These are phyloP conservation scores for Xiphorhynchus elegans DNA, from an alignment of 2,113 vertebrate genomes.

Conservation along the genomic window DNA sequence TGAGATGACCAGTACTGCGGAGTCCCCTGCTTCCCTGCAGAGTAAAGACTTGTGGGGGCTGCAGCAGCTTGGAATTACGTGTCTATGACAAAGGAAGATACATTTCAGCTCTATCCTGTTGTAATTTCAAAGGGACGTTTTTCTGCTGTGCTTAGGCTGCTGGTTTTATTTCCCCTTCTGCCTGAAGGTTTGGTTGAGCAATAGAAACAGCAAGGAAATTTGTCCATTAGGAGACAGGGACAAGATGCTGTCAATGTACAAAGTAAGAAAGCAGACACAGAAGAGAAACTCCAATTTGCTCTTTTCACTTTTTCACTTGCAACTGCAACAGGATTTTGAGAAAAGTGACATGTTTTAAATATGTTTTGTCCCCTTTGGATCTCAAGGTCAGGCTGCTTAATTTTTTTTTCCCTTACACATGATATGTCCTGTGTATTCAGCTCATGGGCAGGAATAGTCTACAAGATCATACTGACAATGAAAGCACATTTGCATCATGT, in stretches of 20 bases:
- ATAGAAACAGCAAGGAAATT: background rate
- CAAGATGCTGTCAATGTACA: background rate
- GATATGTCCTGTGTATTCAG: background rate
- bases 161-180: background rate
- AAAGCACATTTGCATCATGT: slow-evolving; percentile 45
- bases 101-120: background rate
- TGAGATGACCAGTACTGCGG: background rate
- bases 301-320: background rate
- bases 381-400: slow-evolving; percentile 5
- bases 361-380: background rate
- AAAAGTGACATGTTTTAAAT: background rate
- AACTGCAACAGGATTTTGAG: background rate
- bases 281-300: background rate
- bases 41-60: background rate
- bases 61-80: background rate
- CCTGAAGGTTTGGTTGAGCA: slow-evolving; percentile 4
- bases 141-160: background rate
- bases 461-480: background rate
- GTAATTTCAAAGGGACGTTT: background rate
- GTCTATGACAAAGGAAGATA: background rate
- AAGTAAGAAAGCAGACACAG: background rate
- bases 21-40: background rate
- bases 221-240: slow-evolving; percentile 3
- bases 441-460: background rate
- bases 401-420: background rate